These are phyloP conservation scores for Poecilobothrus nobilitatus DNA, from an alignment of 2,888 invertebrate species.

Conservation along the genomic window DNA sequence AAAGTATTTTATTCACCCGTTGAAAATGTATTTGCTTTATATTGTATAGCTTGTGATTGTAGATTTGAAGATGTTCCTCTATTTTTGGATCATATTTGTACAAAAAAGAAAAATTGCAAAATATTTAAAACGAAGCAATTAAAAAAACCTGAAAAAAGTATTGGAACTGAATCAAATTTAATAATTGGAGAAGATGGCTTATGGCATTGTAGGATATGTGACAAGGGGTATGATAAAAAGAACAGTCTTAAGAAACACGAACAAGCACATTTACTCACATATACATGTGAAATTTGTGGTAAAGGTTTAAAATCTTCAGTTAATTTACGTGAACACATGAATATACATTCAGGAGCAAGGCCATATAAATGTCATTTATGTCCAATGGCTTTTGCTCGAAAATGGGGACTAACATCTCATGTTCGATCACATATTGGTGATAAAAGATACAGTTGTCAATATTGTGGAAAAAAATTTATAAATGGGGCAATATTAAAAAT, in stretches of 20 bases:
- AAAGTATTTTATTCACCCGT: neutral
- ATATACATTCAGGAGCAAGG: neutral
- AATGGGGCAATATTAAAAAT: slow-evolving; percentile 2
- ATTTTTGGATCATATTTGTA: neutral
- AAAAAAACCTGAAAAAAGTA: neutral
- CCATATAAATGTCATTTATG: slow-evolving; percentile 7
- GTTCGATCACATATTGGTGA: slow-evolving; percentile 9
- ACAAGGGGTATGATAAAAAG: slow-evolving; percentile 9
- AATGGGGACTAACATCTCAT: slow-evolving; percentile 8
- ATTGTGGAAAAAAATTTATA: slow-evolving; percentile 9
- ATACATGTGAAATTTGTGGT: slow-evolving; percentile 10
- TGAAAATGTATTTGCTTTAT: neutral
- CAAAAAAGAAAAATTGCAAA: neutral
- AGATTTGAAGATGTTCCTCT: neutral
- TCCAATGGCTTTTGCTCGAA: slow-evolving; percentile 9
- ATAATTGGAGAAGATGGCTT: neutral
- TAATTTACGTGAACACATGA: slow-evolving; percentile 11
- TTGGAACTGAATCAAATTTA: slow-evolving; percentile 7
- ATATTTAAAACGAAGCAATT: no score
- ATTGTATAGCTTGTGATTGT: neutral
- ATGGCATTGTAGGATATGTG: slow-evolving; percentile 9
- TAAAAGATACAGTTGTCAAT: slow-evolving; percentile 1
- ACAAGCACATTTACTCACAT: slow-evolving; percentile 1
- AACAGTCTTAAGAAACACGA: slow-evolving; percentile 10
- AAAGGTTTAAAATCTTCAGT: neutral